Base-by-base conservation (phyloP, 2,797 vertebrate species). In the Alfaro cultratus region DNA sequence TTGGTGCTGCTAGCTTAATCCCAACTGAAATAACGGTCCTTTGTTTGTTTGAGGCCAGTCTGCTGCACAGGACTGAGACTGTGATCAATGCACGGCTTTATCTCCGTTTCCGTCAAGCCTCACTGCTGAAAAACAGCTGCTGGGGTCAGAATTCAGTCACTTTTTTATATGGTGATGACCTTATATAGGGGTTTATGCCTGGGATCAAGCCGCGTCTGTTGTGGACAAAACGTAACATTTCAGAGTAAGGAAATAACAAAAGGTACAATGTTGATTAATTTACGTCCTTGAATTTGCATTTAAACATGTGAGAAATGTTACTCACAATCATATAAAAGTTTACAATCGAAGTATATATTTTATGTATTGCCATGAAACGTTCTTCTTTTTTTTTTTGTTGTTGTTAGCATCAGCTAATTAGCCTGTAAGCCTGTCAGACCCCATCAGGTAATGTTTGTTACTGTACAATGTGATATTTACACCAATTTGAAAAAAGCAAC, bases 1-100 rank as follows among this genome's bases (percentile, higher is more conserved):
- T 57, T 57, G 12, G 71, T 29, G 72, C 72, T 77, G 60, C 75
- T 68, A 72, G 70, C 70, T 80, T 76, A 78, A 72, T 73, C 70
- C 29, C 26, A 67, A 64, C 36, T 53, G 72, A 76, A 64, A 67
- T 53, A 49, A 49, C 18, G 74, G 7, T 87, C 80, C 77, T 90
- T 90, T 90, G 86, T 76, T 70, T 75, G 75, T 90, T 62, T 84
- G 72, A 39, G 51, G 72, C 71, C 34, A 46, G 60, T 45, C 41
- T 62, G 55, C 39, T 45, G 57, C 43, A 26, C 73, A 23, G 10
- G 3, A 2, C 36, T 26, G 51, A 53, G 5, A 39, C n/a, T 64
- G n/a, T 46, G 45, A 49, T 26, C 31, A 36, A 49, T 64, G 26
- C 55, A 43, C 55, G 1, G 16, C 39, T 34, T 76, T 76, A 45